Percentiles rank a stretch among this genome's conserved stretches.
Conservation (phyloP, 2,888 invertebrate species). For the Folsomia candida region DNA sequence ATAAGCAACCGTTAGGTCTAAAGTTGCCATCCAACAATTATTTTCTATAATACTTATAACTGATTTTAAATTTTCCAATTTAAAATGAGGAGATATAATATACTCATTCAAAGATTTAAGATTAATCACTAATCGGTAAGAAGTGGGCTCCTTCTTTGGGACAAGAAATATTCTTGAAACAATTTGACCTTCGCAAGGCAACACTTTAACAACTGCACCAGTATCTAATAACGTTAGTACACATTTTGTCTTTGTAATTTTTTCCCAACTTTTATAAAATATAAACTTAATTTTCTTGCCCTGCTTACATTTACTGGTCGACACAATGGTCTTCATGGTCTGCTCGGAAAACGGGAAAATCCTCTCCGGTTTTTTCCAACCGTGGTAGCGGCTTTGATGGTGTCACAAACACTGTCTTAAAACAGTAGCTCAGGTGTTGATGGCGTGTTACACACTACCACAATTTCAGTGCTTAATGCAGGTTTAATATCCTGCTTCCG, state of each 20-base stretch:
- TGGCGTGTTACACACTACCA: neutral
- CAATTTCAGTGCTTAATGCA: neutral
- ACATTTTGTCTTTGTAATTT: conserved; percentile 2
- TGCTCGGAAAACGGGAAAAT: neutral
- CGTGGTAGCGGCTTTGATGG: neutral
- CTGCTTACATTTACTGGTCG: conserved; percentile 21
- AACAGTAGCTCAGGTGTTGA: neutral
- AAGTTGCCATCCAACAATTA: neutral
- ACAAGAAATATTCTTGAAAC: conserved; percentile 6
- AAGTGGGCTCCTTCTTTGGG: neutral
- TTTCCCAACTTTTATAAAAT: conserved; percentile 9
- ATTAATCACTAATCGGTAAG: conserved; percentile 7
- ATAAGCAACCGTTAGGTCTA: conserved; percentile 11
- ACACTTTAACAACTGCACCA: neutral
- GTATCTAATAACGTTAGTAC: neutral
- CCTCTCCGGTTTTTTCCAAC: neutral
- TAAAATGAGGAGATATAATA: conserved; percentile 4
- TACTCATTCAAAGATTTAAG: conserved; percentile 5
- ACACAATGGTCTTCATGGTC: neutral
- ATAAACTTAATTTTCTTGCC: conserved; percentile 12
- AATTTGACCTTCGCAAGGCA: neutral
- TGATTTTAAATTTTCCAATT: neutral
- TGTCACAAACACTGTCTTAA: neutral
- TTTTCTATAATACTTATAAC: neutral
- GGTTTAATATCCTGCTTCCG: neutral